phyloP scores from a whole-genome alignment of 2,113 vertebrate species.

The Pteruthius melanotis region DNA sequence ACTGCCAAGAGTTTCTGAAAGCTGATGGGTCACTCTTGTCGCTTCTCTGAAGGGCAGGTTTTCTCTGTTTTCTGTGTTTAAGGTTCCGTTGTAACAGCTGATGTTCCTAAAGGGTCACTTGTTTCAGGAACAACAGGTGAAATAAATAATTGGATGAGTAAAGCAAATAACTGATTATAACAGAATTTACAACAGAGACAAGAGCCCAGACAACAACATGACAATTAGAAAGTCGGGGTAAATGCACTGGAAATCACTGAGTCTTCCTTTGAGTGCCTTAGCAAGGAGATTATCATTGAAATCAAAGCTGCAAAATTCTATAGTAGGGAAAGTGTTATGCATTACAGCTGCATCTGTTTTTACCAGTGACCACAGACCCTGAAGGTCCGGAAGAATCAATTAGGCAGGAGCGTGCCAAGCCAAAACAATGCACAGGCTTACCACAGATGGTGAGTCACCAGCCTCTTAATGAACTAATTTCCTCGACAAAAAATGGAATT shows the following conservation, averaged over 20 bases:
- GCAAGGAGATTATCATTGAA: not conserved
- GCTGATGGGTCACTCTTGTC: not conserved
- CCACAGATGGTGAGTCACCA: not conserved
- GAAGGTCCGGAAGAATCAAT: not conserved
- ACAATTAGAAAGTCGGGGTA: not conserved
- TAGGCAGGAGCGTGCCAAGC: not conserved
- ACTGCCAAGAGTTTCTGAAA: not conserved
- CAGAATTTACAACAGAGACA: not conserved
- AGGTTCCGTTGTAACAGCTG: not conserved
- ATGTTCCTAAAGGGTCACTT: not conserved
- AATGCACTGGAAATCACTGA: not conserved
- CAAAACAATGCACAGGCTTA: not conserved
- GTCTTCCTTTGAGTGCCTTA: not conserved
- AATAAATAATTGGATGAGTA: not conserved
- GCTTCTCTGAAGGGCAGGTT: not conserved
- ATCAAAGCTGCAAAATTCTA: not conserved
- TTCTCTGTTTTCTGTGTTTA: not conserved
- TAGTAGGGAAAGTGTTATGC: not conserved
- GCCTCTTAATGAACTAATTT: constrained; percentile 28
- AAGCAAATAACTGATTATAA: not conserved
- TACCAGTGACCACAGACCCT: not conserved
- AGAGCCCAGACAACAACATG: fast-evolving
- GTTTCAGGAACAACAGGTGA: not conserved
- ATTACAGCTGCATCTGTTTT: not conserved
- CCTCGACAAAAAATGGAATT: not conserved